A percentile compares a stretch with the other conserved stretches of the same genome.
These are phyloP conservation scores for Columbina picui DNA, from an alignment of 2,113 vertebrate species.

Conservation along the genomic window DNA sequence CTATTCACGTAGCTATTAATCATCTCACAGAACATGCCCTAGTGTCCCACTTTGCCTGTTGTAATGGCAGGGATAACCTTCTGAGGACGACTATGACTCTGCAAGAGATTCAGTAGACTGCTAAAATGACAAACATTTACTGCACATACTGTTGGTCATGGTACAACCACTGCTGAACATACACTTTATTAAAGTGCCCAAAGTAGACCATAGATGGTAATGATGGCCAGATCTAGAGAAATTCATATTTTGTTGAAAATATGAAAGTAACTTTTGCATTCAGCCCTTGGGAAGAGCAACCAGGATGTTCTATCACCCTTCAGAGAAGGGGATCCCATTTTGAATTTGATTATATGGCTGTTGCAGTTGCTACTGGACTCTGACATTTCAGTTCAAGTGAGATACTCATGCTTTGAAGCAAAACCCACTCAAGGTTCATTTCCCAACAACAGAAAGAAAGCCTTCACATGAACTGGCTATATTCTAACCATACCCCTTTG, in stretches of 20 bases:
- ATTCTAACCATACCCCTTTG: background rate
- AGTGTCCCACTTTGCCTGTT: background rate
- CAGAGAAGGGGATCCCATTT: background rate
- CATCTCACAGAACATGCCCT: background rate
- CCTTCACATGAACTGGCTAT: fast-evolving
- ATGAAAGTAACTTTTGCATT: background rate
- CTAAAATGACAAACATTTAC: background rate
- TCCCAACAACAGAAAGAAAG: background rate
- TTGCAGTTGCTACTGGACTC: background rate
- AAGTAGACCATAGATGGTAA: background rate
- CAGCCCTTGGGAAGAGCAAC: background rate
- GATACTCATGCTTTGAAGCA: background rate
- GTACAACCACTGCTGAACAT: background rate
- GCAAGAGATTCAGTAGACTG: background rate
- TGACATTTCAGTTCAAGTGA: background rate
- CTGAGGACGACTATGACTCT: background rate
- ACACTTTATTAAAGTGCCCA: background rate
- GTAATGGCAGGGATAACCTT: conserved; percentile 27
- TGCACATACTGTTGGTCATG: background rate
- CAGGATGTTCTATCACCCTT: background rate
- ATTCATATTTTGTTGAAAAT: background rate
- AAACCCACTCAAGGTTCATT: background rate
- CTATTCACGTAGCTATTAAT: background rate
- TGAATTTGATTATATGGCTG: background rate
- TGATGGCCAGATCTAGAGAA: background rate